phyloP scores from a whole-genome alignment of 2,113 vertebrate species.

The Notechis scutatus region DNA sequence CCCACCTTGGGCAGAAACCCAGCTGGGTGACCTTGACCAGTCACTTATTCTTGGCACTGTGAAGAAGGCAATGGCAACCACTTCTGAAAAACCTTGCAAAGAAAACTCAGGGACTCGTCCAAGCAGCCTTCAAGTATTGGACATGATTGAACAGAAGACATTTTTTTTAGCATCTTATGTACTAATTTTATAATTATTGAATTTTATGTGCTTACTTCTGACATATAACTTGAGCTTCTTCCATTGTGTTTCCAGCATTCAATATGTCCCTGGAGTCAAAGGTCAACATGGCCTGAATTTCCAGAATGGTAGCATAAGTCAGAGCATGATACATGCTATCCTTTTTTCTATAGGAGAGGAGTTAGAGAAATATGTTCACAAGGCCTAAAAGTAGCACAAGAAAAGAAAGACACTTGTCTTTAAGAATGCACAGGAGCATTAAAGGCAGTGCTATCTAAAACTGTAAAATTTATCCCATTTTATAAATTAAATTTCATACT shows the following conservation, averaged over 20 bases:
- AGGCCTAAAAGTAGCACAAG: background rate
- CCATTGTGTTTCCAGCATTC: slow-evolving; percentile 90
- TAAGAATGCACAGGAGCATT: background rate
- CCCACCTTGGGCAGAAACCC: background rate
- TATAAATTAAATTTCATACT: background rate
- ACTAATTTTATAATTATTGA: background rate
- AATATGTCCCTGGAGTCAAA: slow-evolving; percentile 92
- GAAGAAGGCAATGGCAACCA: background rate
- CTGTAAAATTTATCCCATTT: background rate
- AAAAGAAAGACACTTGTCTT: background rate
- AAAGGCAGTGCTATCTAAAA: background rate
- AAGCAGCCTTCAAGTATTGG: background rate
- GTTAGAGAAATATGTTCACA: background rate
- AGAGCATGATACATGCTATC: slow-evolving; percentile 97
- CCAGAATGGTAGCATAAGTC: slow-evolving; percentile 93
- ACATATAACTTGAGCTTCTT: slow-evolving; percentile 89
- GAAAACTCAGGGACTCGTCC: background rate
- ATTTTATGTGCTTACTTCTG: slow-evolving; percentile 74
- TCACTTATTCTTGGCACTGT: background rate
- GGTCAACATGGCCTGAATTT: slow-evolving; percentile 99
- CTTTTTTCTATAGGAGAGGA: slow-evolving; percentile 78
- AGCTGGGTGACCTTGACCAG: background rate
- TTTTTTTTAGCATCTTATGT: background rate
- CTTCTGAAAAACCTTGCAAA: background rate
- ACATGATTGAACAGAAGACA: background rate